A percentile compares a stretch with the other conserved stretches of the same genome.
Evolutionary conservation across 2,113 vertebrate species (phyloP).

Genomic region (Crotalus tigris): DNA sequence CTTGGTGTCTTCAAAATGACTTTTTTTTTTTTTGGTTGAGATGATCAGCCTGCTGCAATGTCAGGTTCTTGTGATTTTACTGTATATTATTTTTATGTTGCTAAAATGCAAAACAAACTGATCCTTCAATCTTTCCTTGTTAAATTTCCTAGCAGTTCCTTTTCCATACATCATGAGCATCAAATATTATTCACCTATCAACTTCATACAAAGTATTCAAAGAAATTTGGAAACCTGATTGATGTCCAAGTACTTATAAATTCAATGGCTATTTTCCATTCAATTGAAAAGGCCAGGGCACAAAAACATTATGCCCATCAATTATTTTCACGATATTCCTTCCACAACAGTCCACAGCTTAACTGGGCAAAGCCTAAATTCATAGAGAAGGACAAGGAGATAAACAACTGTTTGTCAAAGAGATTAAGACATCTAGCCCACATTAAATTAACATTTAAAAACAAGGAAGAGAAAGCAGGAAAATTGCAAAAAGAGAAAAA

Average conservation of each 20-base stretch:
- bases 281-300: not conserved
- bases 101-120: not conserved
- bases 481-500: not conserved
- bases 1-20: not conserved
- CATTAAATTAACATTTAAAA: not conserved
- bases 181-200: not conserved
- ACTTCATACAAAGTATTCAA: not conserved
- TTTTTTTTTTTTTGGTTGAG: no score
- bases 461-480: not conserved
- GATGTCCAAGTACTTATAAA: not conserved
- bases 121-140: not conserved
- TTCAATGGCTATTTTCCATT: not conserved
- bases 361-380: not conserved
- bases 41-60: not conserved
- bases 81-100: not conserved
- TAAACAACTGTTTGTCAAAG: not conserved
- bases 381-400: not conserved
- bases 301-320: not conserved
- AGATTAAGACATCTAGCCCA: not conserved
- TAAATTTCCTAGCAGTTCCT: not conserved
- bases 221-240: not conserved
- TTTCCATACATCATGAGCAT: not conserved
- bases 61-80: not conserved
- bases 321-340: not conserved
- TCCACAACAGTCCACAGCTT: not conserved